Evolutionary conservation across 2,797 vertebrate species (phyloP), one percentile per base, ranked within the genome.

Genomic region (Cryptoprocta ferox): DNA sequence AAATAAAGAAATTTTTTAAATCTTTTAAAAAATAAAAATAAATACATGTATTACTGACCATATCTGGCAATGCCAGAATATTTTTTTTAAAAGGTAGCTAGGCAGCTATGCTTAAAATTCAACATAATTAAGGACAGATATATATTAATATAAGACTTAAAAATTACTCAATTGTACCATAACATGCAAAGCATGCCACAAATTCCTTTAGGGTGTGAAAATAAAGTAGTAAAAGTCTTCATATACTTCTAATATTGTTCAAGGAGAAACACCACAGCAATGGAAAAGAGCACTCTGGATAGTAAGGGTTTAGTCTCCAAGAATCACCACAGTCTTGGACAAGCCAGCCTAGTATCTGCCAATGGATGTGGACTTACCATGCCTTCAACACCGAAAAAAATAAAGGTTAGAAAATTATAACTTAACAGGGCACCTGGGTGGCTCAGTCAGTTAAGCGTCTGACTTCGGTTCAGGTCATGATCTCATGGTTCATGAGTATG

Each of bases 121-220:
- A 89, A 93, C 28, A 59, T 85, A 85, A 75, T 65, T 90, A 96
- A 10, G 30, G 28, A 26, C n/a, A 93, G 28, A 97, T 30, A 68
- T 50, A 61, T 50, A 70, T 80, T 56, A 95, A 85, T 53, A 32
- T 45, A 93, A 92, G 19, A 70, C 4, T 76, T 80, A 32, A 68
- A 68, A 83, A 66, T 86, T 66, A 80, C 39, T 71, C n/a, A 65
- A 28, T 28, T 92, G 1, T 76, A 87, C 10, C 10, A 37, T 73
- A 89, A 91, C 45, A 61, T 63, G 0, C 13, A 93, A 82, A 85
- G 8, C 73, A 79, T 86, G 63, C 18, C 70, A 53, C 21, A 71
- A 79, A 85, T 82, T 24, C 48, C 66, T 87, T 79, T 87, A 71
- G 16, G 14, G 56, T 87, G 14, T 75, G 21, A 15, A 89, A 48